A percentile compares a stretch with the other conserved stretches of the same genome.
These are phyloP conservation scores for Anagyrus pseudococci DNA, from an alignment of 2,888 invertebrate genomes.

Conservation along the genomic window DNA sequence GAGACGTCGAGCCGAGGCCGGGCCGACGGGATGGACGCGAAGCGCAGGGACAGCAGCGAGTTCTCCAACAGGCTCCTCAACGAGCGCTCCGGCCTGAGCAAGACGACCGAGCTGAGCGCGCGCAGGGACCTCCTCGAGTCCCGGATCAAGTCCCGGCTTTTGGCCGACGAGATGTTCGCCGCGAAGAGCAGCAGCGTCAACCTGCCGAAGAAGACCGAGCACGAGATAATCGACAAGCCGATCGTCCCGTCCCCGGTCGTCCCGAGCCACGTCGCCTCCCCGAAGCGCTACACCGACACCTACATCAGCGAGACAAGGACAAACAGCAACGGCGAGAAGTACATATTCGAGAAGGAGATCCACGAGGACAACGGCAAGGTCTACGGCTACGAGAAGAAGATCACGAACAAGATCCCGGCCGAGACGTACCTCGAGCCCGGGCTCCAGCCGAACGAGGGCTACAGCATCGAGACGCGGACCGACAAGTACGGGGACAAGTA, in stretches of 20 bases:
- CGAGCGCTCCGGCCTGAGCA: slow-evolving; percentile 46
- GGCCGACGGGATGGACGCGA: slow-evolving; percentile 64
- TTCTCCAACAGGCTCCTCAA: slow-evolving; percentile 24
- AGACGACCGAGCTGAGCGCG: slow-evolving; percentile 71
- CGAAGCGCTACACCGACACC: slow-evolving; percentile 57
- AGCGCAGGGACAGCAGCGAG: slow-evolving; percentile 46
- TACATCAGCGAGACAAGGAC: slow-evolving; percentile 57
- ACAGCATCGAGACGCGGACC: slow-evolving; percentile 54
- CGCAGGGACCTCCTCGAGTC: slow-evolving; percentile 79
- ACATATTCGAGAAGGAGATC: slow-evolving; percentile 58
- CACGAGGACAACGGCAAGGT: slow-evolving; percentile 60
- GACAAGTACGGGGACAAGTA: slow-evolving; percentile 59
- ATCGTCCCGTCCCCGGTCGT: slow-evolving; percentile 58
- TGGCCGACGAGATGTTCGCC: slow-evolving; percentile 59
- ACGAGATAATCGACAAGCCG: slow-evolving; percentile 58
- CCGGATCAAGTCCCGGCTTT: slow-evolving; percentile 71
- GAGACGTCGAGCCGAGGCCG: slow-evolving; percentile 67
- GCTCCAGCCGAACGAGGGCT: slow-evolving; percentile 51
- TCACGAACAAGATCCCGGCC: slow-evolving; percentile 64
- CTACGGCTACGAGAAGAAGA: slow-evolving; percentile 59
- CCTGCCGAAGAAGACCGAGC: slow-evolving; percentile 52
- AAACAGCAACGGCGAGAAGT: slow-evolving; percentile 58
- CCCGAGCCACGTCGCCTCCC: slow-evolving; percentile 53
- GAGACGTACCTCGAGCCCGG: slow-evolving; percentile 63
- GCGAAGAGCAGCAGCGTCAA: slow-evolving; percentile 49